Conservation (phyloP, 1,140 invertebrate genomes). For the Drosophila santomea region DNA sequence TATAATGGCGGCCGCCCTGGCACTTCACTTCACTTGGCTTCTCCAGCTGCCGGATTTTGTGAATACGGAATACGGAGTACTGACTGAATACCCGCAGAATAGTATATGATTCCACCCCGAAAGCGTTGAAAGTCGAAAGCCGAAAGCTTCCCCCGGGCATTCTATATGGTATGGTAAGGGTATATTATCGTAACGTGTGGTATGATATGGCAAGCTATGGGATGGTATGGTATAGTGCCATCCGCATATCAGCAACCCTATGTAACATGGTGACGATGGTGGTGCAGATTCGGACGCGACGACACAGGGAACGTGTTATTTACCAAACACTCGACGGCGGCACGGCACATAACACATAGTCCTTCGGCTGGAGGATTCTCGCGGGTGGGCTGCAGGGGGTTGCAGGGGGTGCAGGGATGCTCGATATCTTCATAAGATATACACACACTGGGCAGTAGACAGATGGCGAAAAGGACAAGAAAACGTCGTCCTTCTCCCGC, state of each 20-base stretch:
- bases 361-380: constrained; percentile 8
- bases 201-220: not conserved
- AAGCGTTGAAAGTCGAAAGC: constrained; percentile 38
- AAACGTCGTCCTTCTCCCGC: constrained; percentile 11
- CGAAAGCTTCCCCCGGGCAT: constrained; percentile 56
- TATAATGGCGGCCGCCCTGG: constrained; percentile 66
- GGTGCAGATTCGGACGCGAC: constrained; percentile 61
- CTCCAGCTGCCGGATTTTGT: constrained; percentile 50
- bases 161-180: not conserved
- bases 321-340: constrained; percentile 78
- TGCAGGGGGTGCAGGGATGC: not conserved
- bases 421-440: not conserved
- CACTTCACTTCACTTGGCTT: constrained; percentile 52
- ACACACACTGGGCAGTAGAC: constrained; percentile 10
- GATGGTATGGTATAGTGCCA: not conserved
- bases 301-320: constrained; percentile 82
- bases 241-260: constrained; percentile 44
- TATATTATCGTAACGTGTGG: not conserved
- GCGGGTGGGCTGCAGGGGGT: not conserved
- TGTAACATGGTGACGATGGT: constrained; percentile 34
- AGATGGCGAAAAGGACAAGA: constrained; percentile 15
- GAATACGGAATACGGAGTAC: constrained; percentile 36
- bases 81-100: constrained; percentile 1
- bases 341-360: constrained; percentile 73
- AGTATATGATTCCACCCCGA: constrained; percentile 57